Evolutionary conservation across 2,888 invertebrate species (phyloP).

Genomic region (Pristionchus maxplancki): DNA sequence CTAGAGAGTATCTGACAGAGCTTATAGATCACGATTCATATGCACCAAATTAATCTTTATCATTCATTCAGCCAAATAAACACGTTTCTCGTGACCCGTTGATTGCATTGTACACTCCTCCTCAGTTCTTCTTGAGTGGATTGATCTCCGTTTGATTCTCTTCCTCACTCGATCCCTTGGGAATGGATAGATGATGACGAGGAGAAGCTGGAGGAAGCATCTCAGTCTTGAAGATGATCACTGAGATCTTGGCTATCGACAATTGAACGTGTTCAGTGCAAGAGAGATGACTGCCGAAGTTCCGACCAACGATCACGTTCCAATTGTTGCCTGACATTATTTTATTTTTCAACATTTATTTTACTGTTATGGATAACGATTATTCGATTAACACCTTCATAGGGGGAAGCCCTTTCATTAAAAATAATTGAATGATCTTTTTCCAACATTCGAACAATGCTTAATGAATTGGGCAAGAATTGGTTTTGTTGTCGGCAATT

Average conservation of each 20-base stretch:
- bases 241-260: conserved; percentile 46
- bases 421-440: too few species aligned
- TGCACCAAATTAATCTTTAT: conserved; percentile 13
- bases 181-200: not conserved
- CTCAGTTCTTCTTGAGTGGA: not conserved
- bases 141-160: not conserved
- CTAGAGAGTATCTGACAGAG: not conserved
- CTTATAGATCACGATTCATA: conserved; percentile 32
- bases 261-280: conserved; percentile 45
- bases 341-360: not conserved
- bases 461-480: too few species aligned
- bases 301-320: conserved; percentile 48
- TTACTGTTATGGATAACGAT: too few species aligned
- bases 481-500: too few species aligned
- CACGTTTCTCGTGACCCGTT: conserved; percentile 13
- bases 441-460: too few species aligned
- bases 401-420: too few species aligned
- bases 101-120: not conserved
- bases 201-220: not conserved
- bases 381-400: too few species aligned
- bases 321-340: conserved; percentile 4
- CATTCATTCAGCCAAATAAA: not conserved
- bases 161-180: not conserved
- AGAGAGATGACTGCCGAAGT: conserved; percentile 43
- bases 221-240: conserved; percentile 40